phyloP scores from a whole-genome alignment of 2,113 vertebrate species.

The Pollimyrus isidori region DNA sequence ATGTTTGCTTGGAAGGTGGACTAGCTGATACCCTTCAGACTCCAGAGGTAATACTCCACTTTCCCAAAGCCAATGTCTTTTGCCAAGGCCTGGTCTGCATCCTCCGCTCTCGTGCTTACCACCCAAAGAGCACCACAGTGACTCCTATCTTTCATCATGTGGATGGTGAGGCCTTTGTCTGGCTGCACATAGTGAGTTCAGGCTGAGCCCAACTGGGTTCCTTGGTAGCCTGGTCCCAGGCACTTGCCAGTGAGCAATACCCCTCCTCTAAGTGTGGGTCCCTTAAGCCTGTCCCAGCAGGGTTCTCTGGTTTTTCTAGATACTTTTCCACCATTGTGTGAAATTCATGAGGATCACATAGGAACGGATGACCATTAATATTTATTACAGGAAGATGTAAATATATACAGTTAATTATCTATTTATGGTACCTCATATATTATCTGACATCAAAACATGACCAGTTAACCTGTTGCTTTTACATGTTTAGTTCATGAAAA shows the following conservation, averaged over 20 bases:
- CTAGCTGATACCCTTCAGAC: background rate
- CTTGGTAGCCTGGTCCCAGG: background rate
- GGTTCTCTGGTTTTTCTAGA: background rate
- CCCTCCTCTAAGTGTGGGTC: background rate
- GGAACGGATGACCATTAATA: background rate
- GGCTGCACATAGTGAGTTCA: too few species aligned
- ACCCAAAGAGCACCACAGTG: background rate
- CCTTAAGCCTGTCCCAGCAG: background rate
- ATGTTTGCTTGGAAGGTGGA: background rate
- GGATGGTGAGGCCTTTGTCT: background rate
- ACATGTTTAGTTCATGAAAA: background rate
- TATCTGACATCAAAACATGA: background rate
- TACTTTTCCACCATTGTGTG: background rate
- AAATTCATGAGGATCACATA: background rate
- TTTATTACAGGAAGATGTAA: background rate
- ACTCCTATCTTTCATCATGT: background rate
- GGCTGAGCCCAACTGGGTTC: background rate
- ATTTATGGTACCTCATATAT: background rate
- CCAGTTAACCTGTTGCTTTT: background rate
- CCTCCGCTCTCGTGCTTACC: too few species aligned
- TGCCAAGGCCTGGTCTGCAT: slow-evolving; percentile 2
- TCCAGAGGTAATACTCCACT: background rate
- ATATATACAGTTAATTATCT: background rate
- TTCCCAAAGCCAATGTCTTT: background rate
- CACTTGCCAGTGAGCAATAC: background rate